phyloP scores from a whole-genome alignment of 2,888 invertebrate genomes.

The Endotricha flammealis region DNA sequence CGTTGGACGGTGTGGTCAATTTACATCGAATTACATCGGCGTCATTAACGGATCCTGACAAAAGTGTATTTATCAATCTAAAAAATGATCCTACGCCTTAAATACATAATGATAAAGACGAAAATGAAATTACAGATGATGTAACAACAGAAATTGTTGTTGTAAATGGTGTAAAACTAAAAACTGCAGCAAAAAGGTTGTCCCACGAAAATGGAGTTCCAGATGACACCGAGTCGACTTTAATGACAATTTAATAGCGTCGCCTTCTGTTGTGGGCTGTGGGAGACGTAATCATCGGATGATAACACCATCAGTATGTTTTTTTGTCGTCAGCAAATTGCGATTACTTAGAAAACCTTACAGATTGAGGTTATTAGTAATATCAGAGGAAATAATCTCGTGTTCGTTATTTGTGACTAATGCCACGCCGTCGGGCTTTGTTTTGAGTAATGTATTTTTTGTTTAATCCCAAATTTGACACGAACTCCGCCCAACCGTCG shows the following conservation, averaged over 20 bases:
- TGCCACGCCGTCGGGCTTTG: slow-evolving; percentile 5
- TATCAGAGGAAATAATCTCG: slow-evolving; percentile 9
- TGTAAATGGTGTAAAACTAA: slow-evolving; percentile 51
- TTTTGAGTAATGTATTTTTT: slow-evolving; percentile 7
- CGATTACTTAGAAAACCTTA: slow-evolving; percentile 47
- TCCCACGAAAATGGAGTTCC: slow-evolving; percentile 62
- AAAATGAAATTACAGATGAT: slow-evolving; percentile 29
- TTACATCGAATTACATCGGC: slow-evolving; percentile 71
- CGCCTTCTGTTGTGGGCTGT: slow-evolving; percentile 62
- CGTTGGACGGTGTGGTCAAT: slow-evolving; percentile 60
- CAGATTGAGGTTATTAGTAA: slow-evolving; percentile 20
- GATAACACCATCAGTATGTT: slow-evolving; percentile 53
- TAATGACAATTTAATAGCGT: slow-evolving; percentile 77
- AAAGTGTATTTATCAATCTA: slow-evolving; percentile 29
- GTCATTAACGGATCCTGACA: slow-evolving; percentile 63
- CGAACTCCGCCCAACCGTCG: not conserved
- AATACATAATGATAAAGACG: slow-evolving; percentile 29
- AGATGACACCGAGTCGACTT: slow-evolving; percentile 72
- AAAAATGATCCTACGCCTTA: slow-evolving; percentile 20
- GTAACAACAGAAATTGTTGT: slow-evolving; percentile 20
- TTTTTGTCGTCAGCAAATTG: slow-evolving; percentile 55
- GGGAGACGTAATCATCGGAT: slow-evolving; percentile 66
- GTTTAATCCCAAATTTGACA: slow-evolving; percentile 7
- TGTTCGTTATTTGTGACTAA: slow-evolving; percentile 10
- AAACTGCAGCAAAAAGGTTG: slow-evolving; percentile 71